Evolutionary conservation across 2,797 vertebrate genomes (phyloP).

Genomic region (Fratercula arctica): DNA sequence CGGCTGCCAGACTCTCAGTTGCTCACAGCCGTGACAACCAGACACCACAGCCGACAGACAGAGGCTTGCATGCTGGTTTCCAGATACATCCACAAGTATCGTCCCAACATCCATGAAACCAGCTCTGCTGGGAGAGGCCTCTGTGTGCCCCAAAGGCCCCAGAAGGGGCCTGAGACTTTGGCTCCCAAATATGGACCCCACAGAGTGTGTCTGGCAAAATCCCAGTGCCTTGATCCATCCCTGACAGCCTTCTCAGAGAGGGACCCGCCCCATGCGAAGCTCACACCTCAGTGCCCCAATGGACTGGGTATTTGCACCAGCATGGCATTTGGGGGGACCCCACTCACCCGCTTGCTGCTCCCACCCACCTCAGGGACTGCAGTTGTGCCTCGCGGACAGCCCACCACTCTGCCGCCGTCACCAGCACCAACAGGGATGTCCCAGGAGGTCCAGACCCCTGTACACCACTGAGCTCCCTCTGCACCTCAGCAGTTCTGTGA

Average conservation of each 20-base stretch:
- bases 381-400: not conserved
- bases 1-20: not conserved
- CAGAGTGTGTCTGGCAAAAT: not conserved
- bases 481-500: not conserved
- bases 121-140: not conserved
- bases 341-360: not conserved
- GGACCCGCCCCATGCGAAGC: accelerated
- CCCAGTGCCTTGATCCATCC: not conserved
- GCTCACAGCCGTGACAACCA: accelerated
- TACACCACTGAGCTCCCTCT: not conserved
- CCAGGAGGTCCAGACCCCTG: not conserved
- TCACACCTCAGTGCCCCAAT: accelerated
- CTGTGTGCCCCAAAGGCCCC: no score
- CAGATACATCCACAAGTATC: accelerated
- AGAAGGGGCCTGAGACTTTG: not conserved
- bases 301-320: not conserved
- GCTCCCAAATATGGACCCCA: not conserved
- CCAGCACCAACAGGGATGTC: not conserved
- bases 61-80: accelerated
- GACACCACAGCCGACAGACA: accelerated
- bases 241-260: not conserved
- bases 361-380: accelerated
- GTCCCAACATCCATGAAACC: accelerated
- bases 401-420: accelerated
- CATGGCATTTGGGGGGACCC: not conserved